Evolutionary conservation across 2,797 vertebrate species (phyloP).

Genomic region (Aplochiton taeniatus): DNA sequence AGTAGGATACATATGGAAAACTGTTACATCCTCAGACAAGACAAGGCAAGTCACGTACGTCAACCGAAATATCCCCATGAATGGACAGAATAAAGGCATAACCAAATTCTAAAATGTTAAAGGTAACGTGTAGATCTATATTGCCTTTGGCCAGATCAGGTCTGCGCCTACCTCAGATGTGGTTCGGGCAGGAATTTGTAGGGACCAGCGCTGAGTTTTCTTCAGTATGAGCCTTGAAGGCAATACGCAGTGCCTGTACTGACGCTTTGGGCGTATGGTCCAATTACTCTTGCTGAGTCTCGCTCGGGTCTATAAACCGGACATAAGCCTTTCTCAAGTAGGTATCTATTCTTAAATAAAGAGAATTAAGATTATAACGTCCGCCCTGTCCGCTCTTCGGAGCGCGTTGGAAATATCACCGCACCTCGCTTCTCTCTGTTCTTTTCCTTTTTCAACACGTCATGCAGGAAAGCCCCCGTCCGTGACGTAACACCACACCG

Average conservation of each 20-base stretch:
- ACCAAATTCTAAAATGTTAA: not conserved
- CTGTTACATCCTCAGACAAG: no score
- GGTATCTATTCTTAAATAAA: not conserved
- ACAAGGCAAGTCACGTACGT: no score
- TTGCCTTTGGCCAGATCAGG: not conserved
- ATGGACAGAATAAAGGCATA: no score
- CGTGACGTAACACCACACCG: slow-evolving; percentile 50
- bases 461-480: slow-evolving; percentile 74
- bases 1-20: not conserved
- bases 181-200: not conserved
- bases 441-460: slow-evolving; percentile 57
- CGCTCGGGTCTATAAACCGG: not conserved
- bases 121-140: not conserved
- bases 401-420: slow-evolving; percentile 39
- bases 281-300: not conserved
- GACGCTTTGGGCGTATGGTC: not conserved
- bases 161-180: slow-evolving; percentile 12
- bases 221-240: not conserved
- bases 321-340: not conserved
- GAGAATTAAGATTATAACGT: not conserved
- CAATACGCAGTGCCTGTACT: not conserved
- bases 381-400: not conserved
- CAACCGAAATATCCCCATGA: no score
- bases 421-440: slow-evolving; percentile 29
- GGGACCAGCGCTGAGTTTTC: slow-evolving; percentile 1